A percentile compares a stretch with the other conserved stretches of the same genome.
Conservation (phyloP, 35 echinoderm and acorn worm genomes). For the Nesometra sesokonis region DNA sequence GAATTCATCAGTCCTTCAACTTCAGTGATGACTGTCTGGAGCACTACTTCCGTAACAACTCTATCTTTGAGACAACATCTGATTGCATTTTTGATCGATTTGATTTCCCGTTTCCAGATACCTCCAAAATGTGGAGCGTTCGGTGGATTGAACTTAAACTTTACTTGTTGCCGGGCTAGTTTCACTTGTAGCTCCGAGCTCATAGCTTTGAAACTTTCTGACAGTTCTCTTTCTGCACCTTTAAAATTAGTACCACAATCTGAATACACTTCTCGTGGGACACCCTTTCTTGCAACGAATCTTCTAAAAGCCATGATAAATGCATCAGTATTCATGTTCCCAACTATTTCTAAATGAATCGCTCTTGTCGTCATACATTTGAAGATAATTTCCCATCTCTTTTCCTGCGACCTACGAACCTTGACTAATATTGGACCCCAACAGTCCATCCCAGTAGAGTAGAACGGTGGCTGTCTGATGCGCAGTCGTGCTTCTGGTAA, state of each 20-base stretch:
- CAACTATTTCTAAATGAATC: slow-evolving; percentile 18
- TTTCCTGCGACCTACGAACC: slow-evolving; percentile 17
- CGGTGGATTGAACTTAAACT: slow-evolving; percentile 12
- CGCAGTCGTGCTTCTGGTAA: slow-evolving; percentile 24
- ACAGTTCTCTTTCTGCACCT: slow-evolving; percentile 17
- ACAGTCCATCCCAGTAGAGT: slow-evolving; percentile 31
- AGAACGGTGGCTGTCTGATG: slow-evolving; percentile 29
- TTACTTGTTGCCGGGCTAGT: not conserved
- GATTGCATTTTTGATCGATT: slow-evolving; percentile 8
- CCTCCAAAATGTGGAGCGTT: slow-evolving; percentile 19
- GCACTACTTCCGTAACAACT: not conserved
- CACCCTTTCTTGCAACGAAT: not conserved
- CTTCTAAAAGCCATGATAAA: slow-evolving; percentile 24
- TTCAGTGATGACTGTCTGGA: slow-evolving; percentile 29
- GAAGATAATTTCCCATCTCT: slow-evolving; percentile 30
- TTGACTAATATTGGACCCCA: slow-evolving; percentile 40
- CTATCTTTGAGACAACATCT: not conserved
- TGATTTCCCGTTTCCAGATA: not conserved
- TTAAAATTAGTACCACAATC: slow-evolving; percentile 29
- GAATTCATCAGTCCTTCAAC: slow-evolving; percentile 29
- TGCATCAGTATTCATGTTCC: slow-evolving; percentile 21
- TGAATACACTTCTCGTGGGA: slow-evolving; percentile 14
- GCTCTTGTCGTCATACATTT: slow-evolving; percentile 37
- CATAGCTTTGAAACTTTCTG: not conserved
- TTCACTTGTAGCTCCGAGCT: not conserved